phyloP scores from a whole-genome alignment of 2,888 invertebrate species.

The Tryphoninae sp. region DNA sequence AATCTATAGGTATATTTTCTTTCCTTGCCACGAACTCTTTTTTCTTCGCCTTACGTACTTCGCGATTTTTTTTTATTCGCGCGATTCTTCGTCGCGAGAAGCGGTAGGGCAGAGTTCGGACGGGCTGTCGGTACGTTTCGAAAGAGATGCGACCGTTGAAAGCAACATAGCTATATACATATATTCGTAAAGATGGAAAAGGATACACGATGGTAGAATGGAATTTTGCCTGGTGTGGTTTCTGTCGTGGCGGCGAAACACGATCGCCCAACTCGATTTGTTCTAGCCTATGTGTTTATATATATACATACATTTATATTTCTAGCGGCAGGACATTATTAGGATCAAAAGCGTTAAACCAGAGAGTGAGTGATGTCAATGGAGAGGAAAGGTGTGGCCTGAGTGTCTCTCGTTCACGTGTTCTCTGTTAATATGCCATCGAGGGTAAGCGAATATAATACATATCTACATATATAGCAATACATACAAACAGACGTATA shows the following conservation, averaged over 20 bases:
- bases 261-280: slow-evolving; percentile 31
- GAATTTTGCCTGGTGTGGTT: not conserved
- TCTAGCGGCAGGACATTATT: slow-evolving; percentile 57
- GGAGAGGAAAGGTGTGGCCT: slow-evolving; percentile 63
- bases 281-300: slow-evolving; percentile 7
- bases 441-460: slow-evolving; percentile 51
- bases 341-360: slow-evolving; percentile 55
- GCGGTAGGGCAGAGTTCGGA: not conserved
- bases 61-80: not conserved
- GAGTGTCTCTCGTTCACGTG: slow-evolving; percentile 48
- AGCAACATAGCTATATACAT: not conserved
- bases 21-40: not conserved
- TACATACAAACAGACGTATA: too few relatives aligned
- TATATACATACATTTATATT: slow-evolving; percentile 1
- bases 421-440: slow-evolving; percentile 28
- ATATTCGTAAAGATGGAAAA: not conserved
- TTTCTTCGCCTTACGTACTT: not conserved
- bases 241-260: slow-evolving; percentile 4
- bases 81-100: not conserved
- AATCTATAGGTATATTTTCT: not conserved
- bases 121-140: not conserved
- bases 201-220: not conserved
- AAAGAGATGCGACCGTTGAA: not conserved
- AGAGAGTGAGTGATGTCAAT: slow-evolving; percentile 52
- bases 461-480: slow-evolving; percentile 2